Evolutionary conservation across 35 echinoderm and acorn worm genomes (phyloP).

Genomic region (Lytechinus pictus): DNA sequence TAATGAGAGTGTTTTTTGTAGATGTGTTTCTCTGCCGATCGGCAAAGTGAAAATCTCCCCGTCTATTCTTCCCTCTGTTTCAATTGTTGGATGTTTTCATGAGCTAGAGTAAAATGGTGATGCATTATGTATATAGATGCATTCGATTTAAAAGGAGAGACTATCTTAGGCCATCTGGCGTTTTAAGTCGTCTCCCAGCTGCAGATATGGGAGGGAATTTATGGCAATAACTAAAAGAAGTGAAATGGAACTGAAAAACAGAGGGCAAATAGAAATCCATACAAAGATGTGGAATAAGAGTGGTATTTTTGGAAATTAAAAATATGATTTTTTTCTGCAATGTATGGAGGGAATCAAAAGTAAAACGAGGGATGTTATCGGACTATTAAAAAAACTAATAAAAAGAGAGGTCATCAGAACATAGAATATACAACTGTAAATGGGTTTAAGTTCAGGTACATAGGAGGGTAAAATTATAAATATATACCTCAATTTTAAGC

Average conservation of each 20-base stretch:
- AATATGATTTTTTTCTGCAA: neutral
- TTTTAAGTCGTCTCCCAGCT: neutral
- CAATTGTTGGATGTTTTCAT: neutral
- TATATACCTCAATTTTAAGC: neutral
- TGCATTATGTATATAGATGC: neutral
- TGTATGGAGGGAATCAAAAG: no score
- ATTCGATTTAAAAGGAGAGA: neutral
- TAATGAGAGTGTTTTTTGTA: no score
- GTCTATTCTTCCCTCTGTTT: neutral
- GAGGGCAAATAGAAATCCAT: neutral
- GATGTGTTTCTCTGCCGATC: no score
- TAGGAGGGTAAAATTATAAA: no score
- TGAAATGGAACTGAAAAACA: neutral
- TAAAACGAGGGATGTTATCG: no score
- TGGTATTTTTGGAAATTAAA: neutral
- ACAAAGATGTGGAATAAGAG: neutral
- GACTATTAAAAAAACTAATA: no score
- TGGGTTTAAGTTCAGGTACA: no score
- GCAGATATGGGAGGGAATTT: neutral
- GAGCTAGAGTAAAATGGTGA: neutral
- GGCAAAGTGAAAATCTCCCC: neutral
- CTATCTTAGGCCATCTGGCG: neutral
- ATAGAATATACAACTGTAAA: no score
- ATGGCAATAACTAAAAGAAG: neutral
- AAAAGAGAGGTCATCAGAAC: no score